phyloP scores from a whole-genome alignment of 2,113 vertebrate species.

The Onychostoma macrolepis region DNA sequence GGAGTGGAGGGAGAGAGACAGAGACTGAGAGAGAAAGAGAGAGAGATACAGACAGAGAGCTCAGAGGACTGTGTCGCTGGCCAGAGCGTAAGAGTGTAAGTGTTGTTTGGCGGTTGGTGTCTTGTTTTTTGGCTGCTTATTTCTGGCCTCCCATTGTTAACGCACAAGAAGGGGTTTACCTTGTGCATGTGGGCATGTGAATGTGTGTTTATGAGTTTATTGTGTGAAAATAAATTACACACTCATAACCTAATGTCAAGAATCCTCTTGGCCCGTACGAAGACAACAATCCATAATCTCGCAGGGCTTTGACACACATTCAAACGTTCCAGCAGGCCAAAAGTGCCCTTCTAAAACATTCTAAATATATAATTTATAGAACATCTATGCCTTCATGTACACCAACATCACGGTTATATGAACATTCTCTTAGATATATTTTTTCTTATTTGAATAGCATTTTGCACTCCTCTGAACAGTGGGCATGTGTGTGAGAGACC shows the following conservation, averaged over 20 bases:
- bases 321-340: not conserved
- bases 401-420: not conserved
- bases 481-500: not conserved
- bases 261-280: slow-evolving; percentile 73
- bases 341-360: not conserved
- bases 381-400: not conserved
- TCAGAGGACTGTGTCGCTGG: slow-evolving; percentile 48
- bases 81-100: slow-evolving; percentile 17
- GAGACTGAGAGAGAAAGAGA: slow-evolving; percentile 32
- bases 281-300: slow-evolving; percentile 73
- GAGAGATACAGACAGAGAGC: slow-evolving; percentile 31
- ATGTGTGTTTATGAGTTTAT: slow-evolving; percentile 5
- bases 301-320: slow-evolving; percentile 14
- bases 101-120: slow-evolving; percentile 33
- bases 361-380: not conserved
- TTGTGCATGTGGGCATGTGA: slow-evolving; percentile 32
- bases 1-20: slow-evolving; percentile 46
- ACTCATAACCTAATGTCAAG: slow-evolving; percentile 74
- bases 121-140: slow-evolving; percentile 43
- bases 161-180: slow-evolving; percentile 20
- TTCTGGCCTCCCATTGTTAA: slow-evolving; percentile 31
- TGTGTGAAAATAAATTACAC: slow-evolving; percentile 41
- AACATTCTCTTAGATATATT: not conserved
- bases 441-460: not conserved
- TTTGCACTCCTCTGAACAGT: not conserved